Evolutionary conservation across 2,888 invertebrate species (phyloP), one percentile per base, ranked within the genome.

Genomic region (Tricholauxania praeusta): DNA sequence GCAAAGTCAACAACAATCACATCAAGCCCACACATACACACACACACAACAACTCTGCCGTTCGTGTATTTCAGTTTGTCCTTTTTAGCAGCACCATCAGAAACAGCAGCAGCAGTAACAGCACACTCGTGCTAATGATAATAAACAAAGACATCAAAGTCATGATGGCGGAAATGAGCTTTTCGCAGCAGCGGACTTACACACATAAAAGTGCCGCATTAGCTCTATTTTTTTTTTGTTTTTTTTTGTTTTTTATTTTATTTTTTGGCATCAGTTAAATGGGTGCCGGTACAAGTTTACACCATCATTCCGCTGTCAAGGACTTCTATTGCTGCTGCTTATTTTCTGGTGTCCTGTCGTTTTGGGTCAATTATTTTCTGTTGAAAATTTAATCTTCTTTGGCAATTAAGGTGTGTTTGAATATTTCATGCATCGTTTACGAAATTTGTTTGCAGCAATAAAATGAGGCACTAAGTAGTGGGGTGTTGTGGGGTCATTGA

Each of bases 81-180:
- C 39, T 28, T 51, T n/a, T 65, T 52, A 69, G 57, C 67, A 51
- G 60, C 60, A 60, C n/a, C 60, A 57, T 65, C 32, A 69, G 57
- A 64, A 51, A 52, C 60, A 60, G 14, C 60, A 57, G 69, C 32
- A 53, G 51, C 52, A 51, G 63, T 10, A 39, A 12, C 22, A 49
- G n/a, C 15, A 19, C 51, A 49, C 17, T 68, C 52, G 52, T 65
- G 66, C 73, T 74, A 77, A 77, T 74, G 78, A 76, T 75, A 74
- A 75, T 74, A 74, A 74, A 74, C 75, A 77, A 74, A 73, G 77
- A 74, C 74, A 77, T 77, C 74, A 75, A 76, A 77, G 76, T 79
- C 76, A 77, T 74, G 72, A 71, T 39, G 39, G 39, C 76, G 76
- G 78, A 75, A 77, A 77, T 78, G 78, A 64, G 64, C 64, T 77